phyloP scores from a whole-genome alignment of 2,113 vertebrate genomes.

The Paratilapia polleni region DNA sequence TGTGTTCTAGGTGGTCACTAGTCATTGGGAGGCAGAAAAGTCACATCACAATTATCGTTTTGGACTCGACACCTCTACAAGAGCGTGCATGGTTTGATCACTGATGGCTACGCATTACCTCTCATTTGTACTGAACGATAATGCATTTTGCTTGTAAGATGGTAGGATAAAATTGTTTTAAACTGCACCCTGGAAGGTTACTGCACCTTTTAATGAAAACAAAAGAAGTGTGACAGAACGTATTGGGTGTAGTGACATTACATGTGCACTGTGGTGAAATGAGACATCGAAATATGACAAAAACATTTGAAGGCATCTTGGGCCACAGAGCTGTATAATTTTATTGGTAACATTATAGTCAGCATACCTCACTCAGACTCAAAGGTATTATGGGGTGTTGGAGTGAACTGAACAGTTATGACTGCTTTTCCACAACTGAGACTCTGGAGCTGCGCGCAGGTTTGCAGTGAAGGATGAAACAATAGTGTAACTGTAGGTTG shows the following conservation, averaged over 20 bases:
- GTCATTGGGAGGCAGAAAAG: not conserved
- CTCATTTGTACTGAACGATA: not conserved
- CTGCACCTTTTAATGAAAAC: not conserved
- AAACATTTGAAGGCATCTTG: not conserved
- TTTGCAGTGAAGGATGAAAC: slow-evolving; percentile 30
- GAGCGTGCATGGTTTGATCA: not conserved
- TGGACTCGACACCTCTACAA: not conserved
- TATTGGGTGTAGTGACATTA: not conserved
- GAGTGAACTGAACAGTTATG: not conserved
- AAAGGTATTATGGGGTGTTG: not conserved
- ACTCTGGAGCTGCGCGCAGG: not conserved
- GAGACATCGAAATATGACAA: not conserved
- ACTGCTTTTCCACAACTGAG: not conserved
- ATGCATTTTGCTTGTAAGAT: not conserved
- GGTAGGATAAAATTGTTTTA: not conserved
- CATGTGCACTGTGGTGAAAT: not conserved
- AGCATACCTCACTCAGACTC: not conserved
- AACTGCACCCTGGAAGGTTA: not conserved
- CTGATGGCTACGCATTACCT: not conserved
- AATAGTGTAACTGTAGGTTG: slow-evolving; percentile 10
- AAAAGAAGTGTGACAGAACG: not conserved
- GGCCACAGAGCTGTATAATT: not conserved
- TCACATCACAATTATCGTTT: not conserved
- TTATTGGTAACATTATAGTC: not conserved
- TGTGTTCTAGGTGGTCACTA: not conserved